Percentiles rank a stretch among this genome's conserved stretches.
Evolutionary conservation across 2,113 vertebrate species (phyloP).

Genomic region (Astatotilapia flaviijosephi): DNA sequence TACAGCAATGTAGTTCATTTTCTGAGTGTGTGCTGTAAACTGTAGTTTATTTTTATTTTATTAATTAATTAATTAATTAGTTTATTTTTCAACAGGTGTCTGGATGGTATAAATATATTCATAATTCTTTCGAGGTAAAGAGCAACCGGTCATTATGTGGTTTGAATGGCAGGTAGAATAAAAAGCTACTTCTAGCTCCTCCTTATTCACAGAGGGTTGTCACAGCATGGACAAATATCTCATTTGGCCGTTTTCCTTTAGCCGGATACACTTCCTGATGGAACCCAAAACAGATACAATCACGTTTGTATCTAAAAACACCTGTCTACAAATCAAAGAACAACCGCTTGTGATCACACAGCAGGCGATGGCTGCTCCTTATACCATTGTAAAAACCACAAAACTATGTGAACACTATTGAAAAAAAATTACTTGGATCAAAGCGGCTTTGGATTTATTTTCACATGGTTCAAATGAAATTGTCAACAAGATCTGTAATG

Average conservation of each 20-base stretch:
- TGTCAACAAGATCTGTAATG: not conserved
- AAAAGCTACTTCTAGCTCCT: not conserved
- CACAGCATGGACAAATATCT: fast-evolving
- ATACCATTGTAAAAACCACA: not conserved
- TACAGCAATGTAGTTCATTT: not conserved
- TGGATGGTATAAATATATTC: not conserved
- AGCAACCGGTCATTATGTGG: not conserved
- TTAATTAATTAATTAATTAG: fast-evolving
- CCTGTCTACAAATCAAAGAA: not conserved
- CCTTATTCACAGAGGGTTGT: not conserved
- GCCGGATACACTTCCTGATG: not conserved
- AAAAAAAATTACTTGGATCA: not conserved
- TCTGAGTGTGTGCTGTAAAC: not conserved
- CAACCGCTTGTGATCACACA: not conserved
- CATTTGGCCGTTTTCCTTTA: fast-evolving
- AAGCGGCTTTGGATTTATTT: not conserved
- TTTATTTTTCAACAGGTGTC: not conserved
- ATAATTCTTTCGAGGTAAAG: not conserved
- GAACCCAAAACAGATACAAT: not conserved
- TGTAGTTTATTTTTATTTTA: not conserved
- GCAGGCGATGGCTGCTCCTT: not conserved
- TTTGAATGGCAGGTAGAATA: not conserved
- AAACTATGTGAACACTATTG: not conserved
- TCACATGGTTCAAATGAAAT: not conserved
- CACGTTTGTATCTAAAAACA: not conserved